These are phyloP conservation scores for Drosophila imparisetae DNA, from an alignment of 2,888 invertebrate genomes.

Conservation along the genomic window DNA sequence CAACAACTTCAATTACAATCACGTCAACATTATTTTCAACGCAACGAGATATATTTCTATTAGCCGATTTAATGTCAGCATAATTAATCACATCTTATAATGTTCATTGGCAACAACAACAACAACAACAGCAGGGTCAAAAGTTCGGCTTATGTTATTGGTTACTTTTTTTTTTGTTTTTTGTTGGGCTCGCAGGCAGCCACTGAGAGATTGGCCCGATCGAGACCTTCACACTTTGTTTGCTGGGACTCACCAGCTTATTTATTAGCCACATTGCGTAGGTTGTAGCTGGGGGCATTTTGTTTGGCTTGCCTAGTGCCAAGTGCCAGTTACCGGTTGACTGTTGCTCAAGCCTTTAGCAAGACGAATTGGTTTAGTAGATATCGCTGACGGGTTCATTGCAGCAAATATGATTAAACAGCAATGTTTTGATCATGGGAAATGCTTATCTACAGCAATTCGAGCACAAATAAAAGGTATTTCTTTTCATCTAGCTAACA, in stretches of 20 bases:
- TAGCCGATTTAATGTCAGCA: slow-evolving; percentile 80
- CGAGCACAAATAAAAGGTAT: slow-evolving; percentile 12
- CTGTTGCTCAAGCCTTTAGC: slow-evolving; percentile 31
- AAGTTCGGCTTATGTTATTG: slow-evolving; percentile 64
- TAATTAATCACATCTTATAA: slow-evolving; percentile 77
- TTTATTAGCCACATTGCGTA: slow-evolving; percentile 76
- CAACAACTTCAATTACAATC: slow-evolving; percentile 78
- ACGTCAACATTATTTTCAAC: slow-evolving; percentile 79
- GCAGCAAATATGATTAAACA: slow-evolving; percentile 18
- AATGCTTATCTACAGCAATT: slow-evolving; percentile 20
- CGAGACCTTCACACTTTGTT: slow-evolving; percentile 74
- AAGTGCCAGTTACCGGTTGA: slow-evolving; percentile 14
- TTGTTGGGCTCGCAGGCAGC: slow-evolving; percentile 23
- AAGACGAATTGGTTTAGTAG: slow-evolving; percentile 50
- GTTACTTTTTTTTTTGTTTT: slow-evolving; percentile 25
- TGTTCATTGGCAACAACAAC: slow-evolving; percentile 45
- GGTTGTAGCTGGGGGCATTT: slow-evolving; percentile 70
- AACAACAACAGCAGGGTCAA: slow-evolving; percentile 60
- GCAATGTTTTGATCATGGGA: slow-evolving; percentile 25
- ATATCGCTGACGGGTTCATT: slow-evolving; percentile 39
- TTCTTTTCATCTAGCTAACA: neutral
- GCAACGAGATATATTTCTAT: slow-evolving; percentile 81
- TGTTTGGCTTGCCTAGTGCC: slow-evolving; percentile 48
- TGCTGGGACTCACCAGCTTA: slow-evolving; percentile 35
- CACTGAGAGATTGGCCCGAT: slow-evolving; percentile 42